phyloP scores from a whole-genome alignment of 2,797 vertebrate genomes.

The Crenichthys baileyi region DNA sequence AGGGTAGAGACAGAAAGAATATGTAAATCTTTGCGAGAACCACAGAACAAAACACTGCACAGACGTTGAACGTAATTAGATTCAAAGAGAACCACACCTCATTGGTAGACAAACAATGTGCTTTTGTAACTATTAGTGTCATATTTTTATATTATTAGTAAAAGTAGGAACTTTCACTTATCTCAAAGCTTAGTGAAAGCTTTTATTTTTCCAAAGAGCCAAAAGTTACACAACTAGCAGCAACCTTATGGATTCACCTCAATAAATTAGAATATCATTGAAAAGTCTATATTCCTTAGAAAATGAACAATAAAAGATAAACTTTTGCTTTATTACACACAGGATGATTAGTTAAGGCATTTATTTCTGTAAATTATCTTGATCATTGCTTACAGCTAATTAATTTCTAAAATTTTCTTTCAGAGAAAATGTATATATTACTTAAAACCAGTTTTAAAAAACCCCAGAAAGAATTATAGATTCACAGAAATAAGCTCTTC shows the following conservation, averaged over 20 bases:
- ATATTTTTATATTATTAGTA: conserved; percentile 10
- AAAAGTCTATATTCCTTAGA: not conserved
- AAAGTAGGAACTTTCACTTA: not conserved
- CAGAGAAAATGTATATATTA: not conserved
- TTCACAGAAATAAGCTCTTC: not conserved
- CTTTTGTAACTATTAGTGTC: not conserved
- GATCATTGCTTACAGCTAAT: not conserved
- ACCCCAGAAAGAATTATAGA: not conserved
- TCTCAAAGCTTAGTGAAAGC: no score
- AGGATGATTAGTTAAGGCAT: not conserved
- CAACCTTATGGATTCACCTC: not conserved
- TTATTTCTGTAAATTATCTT: not conserved
- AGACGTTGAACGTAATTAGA: conserved; percentile 9
- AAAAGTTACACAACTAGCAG: not conserved
- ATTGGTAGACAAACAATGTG: not conserved
- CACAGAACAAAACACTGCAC: not conserved
- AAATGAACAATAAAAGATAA: not conserved
- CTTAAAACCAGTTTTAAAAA: not conserved
- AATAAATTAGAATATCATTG: not conserved
- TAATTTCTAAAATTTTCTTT: not conserved
- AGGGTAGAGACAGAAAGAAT: not conserved
- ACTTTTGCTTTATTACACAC: not conserved
- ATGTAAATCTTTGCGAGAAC: not conserved
- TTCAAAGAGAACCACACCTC: conserved; percentile 5
- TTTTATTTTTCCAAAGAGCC: not conserved